A percentile compares a stretch with the other conserved stretches of the same genome.
Evolutionary conservation across 2,888 invertebrate species (phyloP).

Genomic region (Pammene aurita): DNA sequence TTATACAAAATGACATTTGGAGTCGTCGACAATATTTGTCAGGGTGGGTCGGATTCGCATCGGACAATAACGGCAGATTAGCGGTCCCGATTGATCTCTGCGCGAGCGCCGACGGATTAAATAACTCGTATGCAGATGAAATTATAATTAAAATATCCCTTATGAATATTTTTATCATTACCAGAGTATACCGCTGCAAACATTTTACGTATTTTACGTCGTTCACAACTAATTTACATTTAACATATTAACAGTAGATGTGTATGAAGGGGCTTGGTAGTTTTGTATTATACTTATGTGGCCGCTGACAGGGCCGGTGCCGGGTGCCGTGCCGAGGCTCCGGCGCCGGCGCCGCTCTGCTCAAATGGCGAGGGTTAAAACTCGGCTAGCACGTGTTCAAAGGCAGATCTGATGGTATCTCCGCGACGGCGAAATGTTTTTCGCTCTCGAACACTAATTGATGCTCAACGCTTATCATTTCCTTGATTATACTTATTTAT

Average conservation of each 20-base stretch:
- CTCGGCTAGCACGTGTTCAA: slow-evolving; percentile 20
- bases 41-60: slow-evolving; percentile 17
- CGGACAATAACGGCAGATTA: slow-evolving; percentile 36
- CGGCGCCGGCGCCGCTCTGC: slow-evolving; percentile 8
- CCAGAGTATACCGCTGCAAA: slow-evolving; percentile 52
- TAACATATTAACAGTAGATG: slow-evolving; percentile 54
- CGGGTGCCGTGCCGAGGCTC: no score
- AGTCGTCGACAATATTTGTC: slow-evolving; percentile 13
- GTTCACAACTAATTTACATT: slow-evolving; percentile 61
- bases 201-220: slow-evolving; percentile 64
- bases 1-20: slow-evolving; percentile 11
- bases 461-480: no score
- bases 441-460: not conserved
- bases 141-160: slow-evolving; percentile 72
- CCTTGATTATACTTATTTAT: not conserved
- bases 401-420: slow-evolving; percentile 26
- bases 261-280: slow-evolving; percentile 36
- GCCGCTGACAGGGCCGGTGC: slow-evolving; percentile 46
- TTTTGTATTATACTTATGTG: slow-evolving; percentile 42
- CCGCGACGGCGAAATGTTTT: not conserved
- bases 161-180: slow-evolving; percentile 60
- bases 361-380: slow-evolving; percentile 27
- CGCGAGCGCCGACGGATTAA: slow-evolving; percentile 57
- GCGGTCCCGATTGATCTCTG: slow-evolving; percentile 54
- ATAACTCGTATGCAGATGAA: slow-evolving; percentile 59